Evolutionary conservation across 2,888 invertebrate genomes (phyloP).

Genomic region (Pseudanteris insignis): DNA sequence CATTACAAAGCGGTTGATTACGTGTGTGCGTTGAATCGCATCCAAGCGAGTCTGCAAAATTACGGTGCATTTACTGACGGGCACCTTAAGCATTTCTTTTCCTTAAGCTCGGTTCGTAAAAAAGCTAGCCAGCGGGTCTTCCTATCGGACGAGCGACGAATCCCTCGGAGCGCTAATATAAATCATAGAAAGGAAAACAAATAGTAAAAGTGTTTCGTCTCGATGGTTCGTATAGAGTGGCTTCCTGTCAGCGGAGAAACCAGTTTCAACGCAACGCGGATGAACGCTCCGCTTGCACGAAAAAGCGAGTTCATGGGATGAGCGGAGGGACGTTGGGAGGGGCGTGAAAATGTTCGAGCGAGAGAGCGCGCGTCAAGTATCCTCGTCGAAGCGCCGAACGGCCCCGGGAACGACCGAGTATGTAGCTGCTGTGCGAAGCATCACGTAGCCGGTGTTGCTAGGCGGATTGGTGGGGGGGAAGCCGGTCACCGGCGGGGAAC

Average conservation of each 20-base stretch:
- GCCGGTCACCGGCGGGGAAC: constrained; percentile 43
- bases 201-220: constrained; percentile 43
- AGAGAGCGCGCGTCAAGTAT: constrained; percentile 7
- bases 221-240: constrained; percentile 34
- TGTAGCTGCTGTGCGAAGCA: constrained; percentile 52
- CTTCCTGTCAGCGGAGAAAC: constrained; percentile 45
- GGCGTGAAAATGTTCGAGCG: constrained; percentile 5
- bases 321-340: constrained; percentile 1
- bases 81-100: too few species aligned
- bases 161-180: constrained; percentile 12
- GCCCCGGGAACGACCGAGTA: constrained; percentile 35
- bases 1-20: too few species aligned
- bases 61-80: too few species aligned
- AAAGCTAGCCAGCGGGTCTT: too few species aligned
- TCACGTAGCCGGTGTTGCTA: constrained; percentile 65
- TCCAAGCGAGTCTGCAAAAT: too few species aligned
- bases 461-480: constrained; percentile 53
- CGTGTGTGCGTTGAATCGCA: too few species aligned
- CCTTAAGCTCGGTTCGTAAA: too few species aligned
- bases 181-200: constrained; percentile 46
- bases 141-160: constrained; percentile 5
- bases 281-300: constrained; percentile 36
- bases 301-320: constrained; percentile 12
- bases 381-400: constrained; percentile 25
- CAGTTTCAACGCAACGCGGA: constrained; percentile 42